Conservation (phyloP, 2,797 vertebrate species). For the Tenualosa ilisha region DNA sequence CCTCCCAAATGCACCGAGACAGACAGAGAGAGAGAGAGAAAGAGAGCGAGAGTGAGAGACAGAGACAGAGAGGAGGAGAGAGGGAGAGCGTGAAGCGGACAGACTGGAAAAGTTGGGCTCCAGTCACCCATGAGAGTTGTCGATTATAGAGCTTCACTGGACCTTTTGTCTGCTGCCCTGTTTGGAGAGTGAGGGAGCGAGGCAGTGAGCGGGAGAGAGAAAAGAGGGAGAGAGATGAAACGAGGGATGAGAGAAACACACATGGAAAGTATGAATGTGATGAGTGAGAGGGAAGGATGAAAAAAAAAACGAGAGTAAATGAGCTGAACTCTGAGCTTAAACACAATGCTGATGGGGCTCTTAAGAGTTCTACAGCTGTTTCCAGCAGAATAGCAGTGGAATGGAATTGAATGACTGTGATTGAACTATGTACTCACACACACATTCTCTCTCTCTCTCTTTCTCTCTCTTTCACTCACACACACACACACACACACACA, state of each 20-base stretch:
- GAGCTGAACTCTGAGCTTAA: neutral
- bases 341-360: neutral
- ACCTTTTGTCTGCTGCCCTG: conserved; percentile 76
- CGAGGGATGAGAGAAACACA: conserved; percentile 62
- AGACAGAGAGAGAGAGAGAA: neutral
- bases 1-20: conserved; percentile 27
- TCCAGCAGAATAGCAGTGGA: neutral
- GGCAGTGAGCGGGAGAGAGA: conserved; percentile 44
- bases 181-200: conserved; percentile 67
- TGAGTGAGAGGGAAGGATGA: neutral
- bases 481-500: neutral
- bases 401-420: conserved; percentile 1
- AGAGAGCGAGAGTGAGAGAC: conserved; percentile 37
- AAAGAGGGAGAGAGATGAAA: conserved; percentile 67
- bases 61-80: conserved; percentile 33
- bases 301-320: neutral
- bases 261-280: conserved; percentile 20
- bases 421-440: neutral
- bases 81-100: conserved; percentile 60
- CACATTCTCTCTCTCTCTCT: neutral
- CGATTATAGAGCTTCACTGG: conserved; percentile 76
- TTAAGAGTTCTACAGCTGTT: neutral
- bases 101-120: conserved; percentile 73
- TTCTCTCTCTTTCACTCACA: too few species aligned
- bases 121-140: conserved; percentile 73